Percentiles rank a stretch among this genome's conserved stretches.
Evolutionary conservation across 2,888 invertebrate genomes (phyloP).

Genomic region (Acleris sparsana): DNA sequence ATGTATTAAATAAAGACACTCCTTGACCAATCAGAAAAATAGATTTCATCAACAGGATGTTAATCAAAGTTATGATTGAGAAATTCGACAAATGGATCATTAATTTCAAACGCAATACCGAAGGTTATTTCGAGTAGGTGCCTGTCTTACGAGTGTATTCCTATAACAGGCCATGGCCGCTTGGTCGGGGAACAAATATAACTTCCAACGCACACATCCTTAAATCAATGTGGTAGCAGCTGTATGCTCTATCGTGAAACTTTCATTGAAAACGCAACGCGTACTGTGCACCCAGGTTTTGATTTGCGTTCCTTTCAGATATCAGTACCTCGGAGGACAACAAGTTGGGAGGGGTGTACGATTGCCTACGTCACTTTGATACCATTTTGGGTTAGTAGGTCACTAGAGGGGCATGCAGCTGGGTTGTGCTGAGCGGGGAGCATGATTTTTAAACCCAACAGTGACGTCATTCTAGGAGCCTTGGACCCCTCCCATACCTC

Average conservation of each 20-base stretch:
- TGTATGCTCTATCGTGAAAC: slow-evolving; percentile 52
- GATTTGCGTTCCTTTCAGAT: slow-evolving; percentile 39
- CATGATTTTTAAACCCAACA: slow-evolving; percentile 68
- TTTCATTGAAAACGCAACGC: slow-evolving; percentile 73
- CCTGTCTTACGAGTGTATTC: slow-evolving; percentile 38
- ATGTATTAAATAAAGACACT: no score
- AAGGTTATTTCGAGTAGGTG: slow-evolving; percentile 19
- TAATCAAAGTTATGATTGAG: slow-evolving; percentile 7
- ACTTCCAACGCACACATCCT: slow-evolving; percentile 46
- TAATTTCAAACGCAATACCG: slow-evolving; percentile 9
- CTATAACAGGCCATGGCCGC: slow-evolving; percentile 45
- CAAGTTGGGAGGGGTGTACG: slow-evolving; percentile 60
- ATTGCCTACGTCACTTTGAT: slow-evolving; percentile 72
- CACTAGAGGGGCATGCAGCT: slow-evolving; percentile 74
- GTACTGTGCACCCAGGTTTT: slow-evolving; percentile 53
- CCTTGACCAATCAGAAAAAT: no score
- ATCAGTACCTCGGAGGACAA: slow-evolving; percentile 41
- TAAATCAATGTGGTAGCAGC: slow-evolving; percentile 41
- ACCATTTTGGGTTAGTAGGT: slow-evolving; percentile 79
- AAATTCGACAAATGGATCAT: slow-evolving; percentile 8
- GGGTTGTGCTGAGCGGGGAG: slow-evolving; percentile 55
- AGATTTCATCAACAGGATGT: neutral
- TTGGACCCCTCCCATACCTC: slow-evolving; percentile 56
- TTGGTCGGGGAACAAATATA: slow-evolving; percentile 43
- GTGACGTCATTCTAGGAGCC: slow-evolving; percentile 71